phyloP scores from a whole-genome alignment of 2,797 vertebrate genomes.

The Rhincodon typus region DNA sequence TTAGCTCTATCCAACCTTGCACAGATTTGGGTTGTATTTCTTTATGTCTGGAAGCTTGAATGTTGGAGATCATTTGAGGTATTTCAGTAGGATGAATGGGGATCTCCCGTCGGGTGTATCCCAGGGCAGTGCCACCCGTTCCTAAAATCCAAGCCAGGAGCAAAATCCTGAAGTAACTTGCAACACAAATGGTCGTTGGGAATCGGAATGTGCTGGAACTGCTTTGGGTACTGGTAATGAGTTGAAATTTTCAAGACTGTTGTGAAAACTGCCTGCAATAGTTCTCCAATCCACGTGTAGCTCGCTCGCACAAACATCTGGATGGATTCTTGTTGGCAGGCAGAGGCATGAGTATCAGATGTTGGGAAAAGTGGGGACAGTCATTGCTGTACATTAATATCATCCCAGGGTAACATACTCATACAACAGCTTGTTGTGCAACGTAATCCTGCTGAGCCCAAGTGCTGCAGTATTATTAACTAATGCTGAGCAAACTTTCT shows the following conservation, averaged over 20 bases:
- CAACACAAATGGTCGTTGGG: not conserved
- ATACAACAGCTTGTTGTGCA: not conserved
- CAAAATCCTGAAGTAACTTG: not conserved
- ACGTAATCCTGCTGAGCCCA: not conserved
- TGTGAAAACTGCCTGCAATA: not conserved
- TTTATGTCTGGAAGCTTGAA: not conserved
- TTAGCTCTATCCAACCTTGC: not conserved
- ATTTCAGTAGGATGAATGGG: not conserved
- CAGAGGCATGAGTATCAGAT: not conserved
- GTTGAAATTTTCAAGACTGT: not conserved
- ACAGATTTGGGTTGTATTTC: not conserved
- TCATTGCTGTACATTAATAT: not conserved
- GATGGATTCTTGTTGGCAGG: not conserved
- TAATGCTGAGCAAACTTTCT: not conserved
- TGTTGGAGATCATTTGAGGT: not conserved
- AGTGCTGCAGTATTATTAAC: no score
- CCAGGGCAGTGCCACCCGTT: no score
- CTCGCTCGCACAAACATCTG: not conserved
- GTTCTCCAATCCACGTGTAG: no score
- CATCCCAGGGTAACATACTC: not conserved
- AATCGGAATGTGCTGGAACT: not conserved
- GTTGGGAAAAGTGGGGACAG: not conserved
- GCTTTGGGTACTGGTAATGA: not conserved
- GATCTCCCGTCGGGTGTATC: not conserved
- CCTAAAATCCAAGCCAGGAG: not conserved